phyloP scores from a whole-genome alignment of 2,797 vertebrate species.

The Sternotherus odoratus region DNA sequence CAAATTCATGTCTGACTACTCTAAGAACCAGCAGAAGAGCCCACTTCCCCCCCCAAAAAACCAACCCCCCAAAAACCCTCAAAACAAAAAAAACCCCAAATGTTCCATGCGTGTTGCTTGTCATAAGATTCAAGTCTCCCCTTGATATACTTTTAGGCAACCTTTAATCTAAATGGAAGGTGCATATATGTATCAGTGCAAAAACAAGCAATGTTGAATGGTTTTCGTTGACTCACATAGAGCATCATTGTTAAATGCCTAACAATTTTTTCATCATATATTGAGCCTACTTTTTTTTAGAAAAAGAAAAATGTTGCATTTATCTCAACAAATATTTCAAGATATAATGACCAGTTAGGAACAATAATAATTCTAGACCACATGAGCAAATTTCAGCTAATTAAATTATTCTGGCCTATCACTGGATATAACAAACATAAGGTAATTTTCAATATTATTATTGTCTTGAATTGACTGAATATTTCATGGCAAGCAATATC shows the following conservation, averaged over 20 bases:
- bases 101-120: background rate
- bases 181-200: rapidly evolving
- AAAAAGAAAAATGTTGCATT: background rate
- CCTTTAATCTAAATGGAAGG: background rate
- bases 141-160: background rate
- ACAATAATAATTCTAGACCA: background rate
- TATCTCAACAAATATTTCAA: background rate
- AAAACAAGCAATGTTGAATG: background rate
- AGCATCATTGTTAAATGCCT: background rate
- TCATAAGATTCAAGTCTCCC: background rate
- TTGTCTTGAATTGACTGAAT: background rate
- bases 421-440: background rate
- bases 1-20: background rate
- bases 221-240: background rate
- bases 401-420: background rate
- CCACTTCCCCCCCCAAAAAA: too few species aligned
- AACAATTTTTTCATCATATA: background rate
- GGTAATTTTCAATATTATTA: background rate
- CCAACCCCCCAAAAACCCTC: too few species aligned
- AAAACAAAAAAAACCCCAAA: background rate
- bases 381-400: background rate
- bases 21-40: background rate
- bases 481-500: background rate
- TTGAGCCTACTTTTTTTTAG: background rate
- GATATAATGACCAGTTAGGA: background rate